These are phyloP conservation scores for Entomobrya multifasciata DNA, from an alignment of 2,888 invertebrate species.

Conservation along the genomic window DNA sequence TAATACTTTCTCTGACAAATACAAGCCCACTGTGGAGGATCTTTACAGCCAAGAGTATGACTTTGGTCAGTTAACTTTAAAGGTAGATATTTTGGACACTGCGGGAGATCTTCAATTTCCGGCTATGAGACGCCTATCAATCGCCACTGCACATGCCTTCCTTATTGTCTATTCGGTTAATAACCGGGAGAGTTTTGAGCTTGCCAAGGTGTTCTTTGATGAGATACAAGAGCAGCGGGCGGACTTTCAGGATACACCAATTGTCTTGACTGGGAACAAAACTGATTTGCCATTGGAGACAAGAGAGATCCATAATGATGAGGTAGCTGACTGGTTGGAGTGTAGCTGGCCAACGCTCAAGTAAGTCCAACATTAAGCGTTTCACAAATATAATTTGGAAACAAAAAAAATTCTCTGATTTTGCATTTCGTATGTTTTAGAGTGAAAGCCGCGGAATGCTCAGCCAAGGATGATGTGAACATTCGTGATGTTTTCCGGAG, in stretches of 20 bases:
- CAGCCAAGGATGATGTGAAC: conserved; percentile 89
- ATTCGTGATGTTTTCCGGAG: conserved; percentile 91
- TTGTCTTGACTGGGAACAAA: conserved; percentile 92
- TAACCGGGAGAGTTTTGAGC: conserved; percentile 87
- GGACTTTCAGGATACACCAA: conserved; percentile 91
- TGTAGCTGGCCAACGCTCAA: conserved; percentile 69
- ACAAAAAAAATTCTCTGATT: background rate
- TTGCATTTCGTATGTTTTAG: conserved; percentile 82
- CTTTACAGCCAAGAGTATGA: conserved; percentile 92
- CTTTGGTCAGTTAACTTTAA: conserved; percentile 87
- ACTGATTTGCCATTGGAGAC: conserved; percentile 85
- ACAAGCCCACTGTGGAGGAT: conserved; percentile 93
- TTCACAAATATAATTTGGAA: no score
- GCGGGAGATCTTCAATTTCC: conserved; percentile 94
- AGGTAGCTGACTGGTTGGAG: conserved; percentile 90
- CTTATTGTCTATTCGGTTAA: conserved; percentile 91
- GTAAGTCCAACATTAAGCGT: no score
- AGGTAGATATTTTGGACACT: conserved; percentile 91
- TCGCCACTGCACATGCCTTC: conserved; percentile 89
- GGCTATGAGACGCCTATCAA: conserved; percentile 89
- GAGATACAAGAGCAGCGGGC: conserved; percentile 91
- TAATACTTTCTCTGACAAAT: conserved; percentile 90
- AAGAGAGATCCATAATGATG: conserved; percentile 88
- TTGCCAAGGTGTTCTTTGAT: conserved; percentile 88
- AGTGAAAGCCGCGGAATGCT: conserved; percentile 89